Conservation (phyloP, 2,113 vertebrate species). For the Petrocephalus microphthalmus region DNA sequence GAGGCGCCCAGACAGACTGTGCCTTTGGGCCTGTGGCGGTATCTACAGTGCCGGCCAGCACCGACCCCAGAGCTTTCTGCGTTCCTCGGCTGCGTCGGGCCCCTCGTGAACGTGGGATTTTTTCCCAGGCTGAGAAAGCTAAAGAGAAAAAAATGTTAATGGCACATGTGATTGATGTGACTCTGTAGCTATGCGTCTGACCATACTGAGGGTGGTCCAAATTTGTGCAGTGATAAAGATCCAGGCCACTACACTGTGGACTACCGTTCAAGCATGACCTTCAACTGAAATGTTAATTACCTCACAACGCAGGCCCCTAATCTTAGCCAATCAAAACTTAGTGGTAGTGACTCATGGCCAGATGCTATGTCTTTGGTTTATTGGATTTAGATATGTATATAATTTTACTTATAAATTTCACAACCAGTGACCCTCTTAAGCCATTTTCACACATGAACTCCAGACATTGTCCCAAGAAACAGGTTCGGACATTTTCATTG, state of each 20-base stretch:
- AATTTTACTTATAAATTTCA: not conserved
- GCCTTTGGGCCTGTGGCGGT: not conserved
- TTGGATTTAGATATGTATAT: not conserved
- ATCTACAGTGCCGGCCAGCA: not conserved
- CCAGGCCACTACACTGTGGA: not conserved
- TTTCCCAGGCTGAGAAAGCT: not conserved
- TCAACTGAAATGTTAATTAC: slow-evolving; percentile 46
- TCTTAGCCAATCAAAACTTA: not conserved
- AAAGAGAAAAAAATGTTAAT: not conserved
- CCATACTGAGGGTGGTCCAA: slow-evolving; percentile 42
- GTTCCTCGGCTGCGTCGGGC: not conserved
- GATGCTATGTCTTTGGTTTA: not conserved
- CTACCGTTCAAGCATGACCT: slow-evolving; percentile 26
- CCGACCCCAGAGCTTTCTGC: not conserved
- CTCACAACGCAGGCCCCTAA: slow-evolving; percentile 25
- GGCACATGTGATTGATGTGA: not conserved
- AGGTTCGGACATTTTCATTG: not conserved
- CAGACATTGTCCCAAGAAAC: not conserved
- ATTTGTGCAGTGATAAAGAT: slow-evolving; percentile 50
- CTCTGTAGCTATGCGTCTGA: slow-evolving; percentile 23
- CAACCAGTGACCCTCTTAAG: not conserved
- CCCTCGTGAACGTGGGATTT: not conserved
- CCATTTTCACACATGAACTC: not conserved
- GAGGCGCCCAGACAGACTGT: not conserved
- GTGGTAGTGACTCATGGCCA: not conserved